Percentiles rank a stretch among this genome's conserved stretches.
Evolutionary conservation across 2,888 invertebrate genomes (phyloP).

Genomic region (Hemaris fuciformis): DNA sequence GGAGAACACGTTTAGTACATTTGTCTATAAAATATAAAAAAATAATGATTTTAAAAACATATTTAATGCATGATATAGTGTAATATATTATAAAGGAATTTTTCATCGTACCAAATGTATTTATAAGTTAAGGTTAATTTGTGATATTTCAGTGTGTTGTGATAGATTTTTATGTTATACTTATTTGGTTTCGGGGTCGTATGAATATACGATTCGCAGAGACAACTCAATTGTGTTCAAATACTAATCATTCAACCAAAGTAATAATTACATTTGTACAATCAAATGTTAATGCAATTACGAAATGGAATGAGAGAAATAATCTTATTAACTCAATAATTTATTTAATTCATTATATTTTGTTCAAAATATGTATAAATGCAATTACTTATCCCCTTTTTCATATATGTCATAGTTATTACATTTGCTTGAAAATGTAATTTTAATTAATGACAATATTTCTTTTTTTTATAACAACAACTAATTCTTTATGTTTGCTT

Average conservation of each 20-base stretch:
- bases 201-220: conserved; percentile 14
- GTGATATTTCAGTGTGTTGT: conserved; percentile 70
- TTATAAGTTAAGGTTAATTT: conserved; percentile 37
- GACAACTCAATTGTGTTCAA: conserved; percentile 3
- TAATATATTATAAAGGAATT: conserved; percentile 7
- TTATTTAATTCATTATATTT: conserved; percentile 1
- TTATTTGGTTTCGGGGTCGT: conserved; percentile 16
- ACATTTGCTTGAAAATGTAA: not conserved
- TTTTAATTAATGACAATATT: not conserved
- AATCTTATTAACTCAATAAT: not conserved
- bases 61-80: not conserved
- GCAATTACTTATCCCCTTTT: not conserved
- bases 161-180: conserved; percentile 39
- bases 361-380: not conserved
- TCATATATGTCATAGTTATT: not conserved
- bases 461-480: not conserved
- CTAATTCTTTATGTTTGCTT: conserved; percentile 10
- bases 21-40: not conserved
- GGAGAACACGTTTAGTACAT: not conserved
- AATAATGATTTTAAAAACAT: not conserved
- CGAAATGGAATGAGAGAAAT: not conserved
- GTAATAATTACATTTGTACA: conserved; percentile 3
- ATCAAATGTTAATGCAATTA: conserved; percentile 1
- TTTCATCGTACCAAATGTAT: conserved; percentile 18
- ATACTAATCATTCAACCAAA: not conserved